Conservation (phyloP, 2,888 invertebrate genomes). For the Drosophila maculinotata region DNA sequence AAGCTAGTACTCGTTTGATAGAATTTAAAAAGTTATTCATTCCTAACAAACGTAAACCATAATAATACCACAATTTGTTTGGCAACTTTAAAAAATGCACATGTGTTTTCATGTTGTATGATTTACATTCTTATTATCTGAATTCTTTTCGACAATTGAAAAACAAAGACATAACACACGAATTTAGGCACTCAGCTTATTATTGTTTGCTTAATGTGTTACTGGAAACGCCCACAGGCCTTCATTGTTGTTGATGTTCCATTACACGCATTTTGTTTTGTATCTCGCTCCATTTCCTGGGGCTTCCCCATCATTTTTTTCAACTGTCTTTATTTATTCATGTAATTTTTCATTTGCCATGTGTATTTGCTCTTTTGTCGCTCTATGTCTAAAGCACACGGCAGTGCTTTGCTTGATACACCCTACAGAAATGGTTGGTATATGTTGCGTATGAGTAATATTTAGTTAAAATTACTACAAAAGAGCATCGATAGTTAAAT, state of each 20-base stretch:
- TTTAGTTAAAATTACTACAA: neutral
- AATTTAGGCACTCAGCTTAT: constrained; percentile 9
- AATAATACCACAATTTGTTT: neutral
- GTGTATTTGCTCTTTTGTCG: constrained; percentile 34
- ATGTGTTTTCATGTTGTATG: neutral
- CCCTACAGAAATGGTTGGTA: constrained; percentile 30
- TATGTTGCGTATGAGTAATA: constrained; percentile 16
- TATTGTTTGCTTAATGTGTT: constrained; percentile 5
- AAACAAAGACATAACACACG: constrained; percentile 5
- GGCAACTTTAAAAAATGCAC: neutral
- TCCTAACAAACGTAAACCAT: neutral
- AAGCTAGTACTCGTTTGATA: constrained; percentile 15
- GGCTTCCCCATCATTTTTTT: constrained; percentile 17
- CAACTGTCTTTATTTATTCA: constrained; percentile 46
- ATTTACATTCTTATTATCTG: neutral
- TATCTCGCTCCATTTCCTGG: constrained; percentile 14
- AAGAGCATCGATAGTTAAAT: no score
- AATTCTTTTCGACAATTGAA: neutral
- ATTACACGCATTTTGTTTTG: constrained; percentile 34
- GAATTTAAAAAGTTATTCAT: constrained; percentile 1
- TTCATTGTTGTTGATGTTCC: constrained; percentile 53
- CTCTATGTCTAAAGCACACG: no score
- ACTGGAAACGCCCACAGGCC: constrained; percentile 19
- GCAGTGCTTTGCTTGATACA: constrained; percentile 6
- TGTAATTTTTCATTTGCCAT: constrained; percentile 54